A percentile compares a stretch with the other conserved stretches of the same genome.
Evolutionary conservation across 1,140 invertebrate genomes (phyloP).

Genomic region (Psilanteris sp.): DNA sequence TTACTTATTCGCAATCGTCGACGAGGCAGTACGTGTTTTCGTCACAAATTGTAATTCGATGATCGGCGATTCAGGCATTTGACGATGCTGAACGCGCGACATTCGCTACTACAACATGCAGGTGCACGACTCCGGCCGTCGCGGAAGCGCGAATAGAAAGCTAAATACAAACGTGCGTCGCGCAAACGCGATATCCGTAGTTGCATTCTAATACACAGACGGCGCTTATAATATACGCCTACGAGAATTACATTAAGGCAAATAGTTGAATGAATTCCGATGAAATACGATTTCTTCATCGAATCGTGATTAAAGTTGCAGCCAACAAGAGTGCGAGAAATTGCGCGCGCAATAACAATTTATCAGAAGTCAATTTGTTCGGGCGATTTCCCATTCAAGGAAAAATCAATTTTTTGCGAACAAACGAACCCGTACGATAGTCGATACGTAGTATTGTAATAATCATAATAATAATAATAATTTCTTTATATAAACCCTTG

Average conservation of each 20-base stretch:
- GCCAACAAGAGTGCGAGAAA: no score
- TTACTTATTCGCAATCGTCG: conserved; percentile 18
- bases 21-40: conserved; percentile 21
- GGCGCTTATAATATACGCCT: conserved; percentile 22
- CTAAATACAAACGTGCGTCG: conserved; percentile 39
- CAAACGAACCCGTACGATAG: no score
- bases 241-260: conserved; percentile 22
- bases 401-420: no score
- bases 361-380: no score
- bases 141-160: conserved; percentile 54
- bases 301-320: conserved; percentile 6
- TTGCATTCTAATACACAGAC: conserved; percentile 16
- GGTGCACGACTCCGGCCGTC: conserved; percentile 42
- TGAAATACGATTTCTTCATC: conserved; percentile 23
- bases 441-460: no score
- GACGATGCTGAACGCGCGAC: conserved; percentile 25
- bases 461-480: no score
- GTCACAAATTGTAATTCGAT: conserved; percentile 25
- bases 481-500: no score
- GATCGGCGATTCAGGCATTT: conserved; percentile 7
- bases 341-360: no score
- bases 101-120: conserved; percentile 36
- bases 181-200: conserved; percentile 34
- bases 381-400: no score
- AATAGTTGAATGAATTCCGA: conserved; percentile 9